Conservation (phyloP, 2,888 invertebrate species). For the Therioaphis trifolii region DNA sequence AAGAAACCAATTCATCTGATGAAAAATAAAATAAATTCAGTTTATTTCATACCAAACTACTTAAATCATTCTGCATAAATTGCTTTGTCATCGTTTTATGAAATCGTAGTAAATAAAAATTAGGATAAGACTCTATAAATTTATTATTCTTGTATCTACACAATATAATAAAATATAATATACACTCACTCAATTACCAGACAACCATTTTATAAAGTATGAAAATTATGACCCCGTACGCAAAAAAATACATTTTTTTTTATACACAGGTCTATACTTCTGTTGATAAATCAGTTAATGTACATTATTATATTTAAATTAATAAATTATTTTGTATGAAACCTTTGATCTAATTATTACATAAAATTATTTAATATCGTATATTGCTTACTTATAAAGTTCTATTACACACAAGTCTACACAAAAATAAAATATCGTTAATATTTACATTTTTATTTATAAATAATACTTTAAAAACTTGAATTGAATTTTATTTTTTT, state of each 20-base stretch:
- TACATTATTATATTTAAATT: too few species aligned
- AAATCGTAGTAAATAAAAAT: constrained; percentile 39
- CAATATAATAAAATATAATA: neutral
- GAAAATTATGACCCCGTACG: neutral
- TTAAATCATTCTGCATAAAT: constrained; percentile 35
- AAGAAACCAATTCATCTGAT: neutral
- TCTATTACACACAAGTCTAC: neutral
- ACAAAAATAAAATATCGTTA: too few species aligned
- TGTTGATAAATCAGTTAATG: too few species aligned
- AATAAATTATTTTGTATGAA: neutral
- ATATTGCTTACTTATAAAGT: neutral
- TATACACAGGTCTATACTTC: neutral
- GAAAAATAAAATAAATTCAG: neutral
- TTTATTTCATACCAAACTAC: constrained; percentile 26
- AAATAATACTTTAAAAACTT: neutral
- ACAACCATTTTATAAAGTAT: neutral
- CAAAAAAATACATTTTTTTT: neutral
- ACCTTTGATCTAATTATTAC: neutral
- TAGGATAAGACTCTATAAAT: neutral
- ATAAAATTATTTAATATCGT: neutral
- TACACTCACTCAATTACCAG: constrained; percentile 2
- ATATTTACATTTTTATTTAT: neutral
- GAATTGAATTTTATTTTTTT: neutral
- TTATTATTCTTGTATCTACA: constrained; percentile 2
- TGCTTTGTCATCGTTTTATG: constrained; percentile 33